Percentiles rank a stretch among this genome's conserved stretches.
phyloP scores from a whole-genome alignment of 2,888 invertebrate genomes.

The Parnassius smintheus region DNA sequence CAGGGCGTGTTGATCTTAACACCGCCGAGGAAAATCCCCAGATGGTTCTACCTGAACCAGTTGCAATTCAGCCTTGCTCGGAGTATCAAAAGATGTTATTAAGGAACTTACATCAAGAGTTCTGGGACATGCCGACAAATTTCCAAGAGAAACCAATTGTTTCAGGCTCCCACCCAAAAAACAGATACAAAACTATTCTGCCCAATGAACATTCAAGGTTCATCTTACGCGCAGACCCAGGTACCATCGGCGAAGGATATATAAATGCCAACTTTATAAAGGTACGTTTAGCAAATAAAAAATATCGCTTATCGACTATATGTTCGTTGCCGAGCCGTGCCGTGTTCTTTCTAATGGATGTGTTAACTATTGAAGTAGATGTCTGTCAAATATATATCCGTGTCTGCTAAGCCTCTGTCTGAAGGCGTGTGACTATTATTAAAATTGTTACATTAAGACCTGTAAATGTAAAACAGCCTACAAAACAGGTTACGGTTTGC shows the following conservation, averaged over 20 bases:
- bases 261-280: constrained; percentile 97
- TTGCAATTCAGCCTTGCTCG: constrained; percentile 71
- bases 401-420: too few relatives aligned
- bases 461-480: too few relatives aligned
- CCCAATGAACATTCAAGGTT: constrained; percentile 95
- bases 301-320: too few relatives aligned
- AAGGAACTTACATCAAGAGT: constrained; percentile 88
- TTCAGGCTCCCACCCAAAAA: constrained; percentile 93
- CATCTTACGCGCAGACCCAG: constrained; percentile 78
- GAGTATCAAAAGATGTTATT: constrained; percentile 83
- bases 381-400: too few relatives aligned
- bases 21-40: constrained; percentile 60
- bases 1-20: constrained; percentile 53
- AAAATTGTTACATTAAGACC: too few relatives aligned
- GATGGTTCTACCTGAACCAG: constrained; percentile 60
- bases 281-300: constrained; percentile 70
- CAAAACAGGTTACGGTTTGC: too few relatives aligned
- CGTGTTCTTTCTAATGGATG: too few relatives aligned
- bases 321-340: too few relatives aligned
- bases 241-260: constrained; percentile 85
- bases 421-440: too few relatives aligned
- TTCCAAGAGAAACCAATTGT: constrained; percentile 94
- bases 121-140: constrained; percentile 96
- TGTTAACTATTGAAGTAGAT: too few relatives aligned
- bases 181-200: constrained; percentile 93